Percentiles rank a stretch among this genome's conserved stretches.
These are phyloP conservation scores for Coelopa pilipes DNA, from an alignment of 2,888 invertebrate species.

Conservation along the genomic window DNA sequence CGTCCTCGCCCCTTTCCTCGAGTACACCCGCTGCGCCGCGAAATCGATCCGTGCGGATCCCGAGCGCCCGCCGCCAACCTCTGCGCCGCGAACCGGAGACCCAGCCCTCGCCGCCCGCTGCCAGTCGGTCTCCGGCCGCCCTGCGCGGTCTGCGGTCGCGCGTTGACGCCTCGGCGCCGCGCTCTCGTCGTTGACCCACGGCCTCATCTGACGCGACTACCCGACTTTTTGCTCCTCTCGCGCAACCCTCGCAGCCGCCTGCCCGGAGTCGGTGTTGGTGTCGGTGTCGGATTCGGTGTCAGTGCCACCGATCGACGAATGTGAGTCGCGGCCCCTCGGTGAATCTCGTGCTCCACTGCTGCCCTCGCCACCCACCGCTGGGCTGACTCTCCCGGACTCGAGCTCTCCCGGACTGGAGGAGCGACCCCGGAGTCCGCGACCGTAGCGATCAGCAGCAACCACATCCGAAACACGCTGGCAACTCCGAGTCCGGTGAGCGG, in stretches of 20 bases:
- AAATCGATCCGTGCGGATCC: slow-evolving; percentile 32
- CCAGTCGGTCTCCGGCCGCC: neutral
- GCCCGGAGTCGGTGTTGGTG: neutral
- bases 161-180: neutral
- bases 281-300: slow-evolving; percentile 34
- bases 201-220: neutral
- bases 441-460: too few relatives aligned
- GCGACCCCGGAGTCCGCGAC: too few relatives aligned
- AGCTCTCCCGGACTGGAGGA: too few relatives aligned
- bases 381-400: too few relatives aligned
- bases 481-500: too few relatives aligned
- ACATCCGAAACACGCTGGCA: too few relatives aligned
- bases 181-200: slow-evolving; percentile 2
- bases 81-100: slow-evolving; percentile 21
- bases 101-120: neutral
- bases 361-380: too few relatives aligned
- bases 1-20: neutral
- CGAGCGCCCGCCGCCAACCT: slow-evolving; percentile 27
- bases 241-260: neutral
- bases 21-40: slow-evolving; percentile 20
- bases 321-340: neutral
- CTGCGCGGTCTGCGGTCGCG: neutral
- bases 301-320: slow-evolving; percentile 28
- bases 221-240: neutral
- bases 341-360: too few relatives aligned